Evolutionary conservation across 2,797 vertebrate genomes (phyloP), one percentile per base, ranked within the genome.

Genomic region (Moxostoma hubbsi): DNA sequence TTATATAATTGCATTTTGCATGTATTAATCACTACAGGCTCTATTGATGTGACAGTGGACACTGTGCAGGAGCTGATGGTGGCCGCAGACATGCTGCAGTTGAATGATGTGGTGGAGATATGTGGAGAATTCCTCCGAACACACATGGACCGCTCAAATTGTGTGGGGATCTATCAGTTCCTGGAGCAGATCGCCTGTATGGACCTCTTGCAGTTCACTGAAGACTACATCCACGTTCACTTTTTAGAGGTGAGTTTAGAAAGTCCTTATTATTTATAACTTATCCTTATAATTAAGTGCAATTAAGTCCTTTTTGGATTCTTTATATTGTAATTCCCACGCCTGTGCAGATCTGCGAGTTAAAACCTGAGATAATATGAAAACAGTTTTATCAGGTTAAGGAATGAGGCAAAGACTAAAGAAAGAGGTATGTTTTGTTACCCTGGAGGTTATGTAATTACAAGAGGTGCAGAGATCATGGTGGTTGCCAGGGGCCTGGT

Each of bases 51-150:
- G 84, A 94, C 91, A 0, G 95, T 98, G 86, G 96, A 94, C 87
- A 98, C 97, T 13, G 96, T 98, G 1, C 97, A 98, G 91, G 97
- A 98, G 88, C 88, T 99, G 91, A 97, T 98, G 89, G 90, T 98
- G 81, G 96, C 98, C 2, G 98, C 97, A 0, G 98, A 99, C 90
- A 99, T 99, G 97, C 93, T 99, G 81, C 97, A 99, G 91, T 93
- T 99, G 74, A 95, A 87, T 2, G 96, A 98, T 90, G 96, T 99
- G 86, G 96, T 99, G 87, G 90, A 94, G 53, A 94, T 98, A 83
- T 98, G 97, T 81, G 96, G 97, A 81, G 96, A 97, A 83, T 99
- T 99, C 89, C 93, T 99, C 50, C 97, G 97, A 78, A 93, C 93
- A 45, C 96, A 99, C 86, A 94, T 98, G 88, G 97, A 99, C 81